These are phyloP conservation scores for Drosophila anceps DNA, from an alignment of 2,888 invertebrate genomes.

Conservation along the genomic window DNA sequence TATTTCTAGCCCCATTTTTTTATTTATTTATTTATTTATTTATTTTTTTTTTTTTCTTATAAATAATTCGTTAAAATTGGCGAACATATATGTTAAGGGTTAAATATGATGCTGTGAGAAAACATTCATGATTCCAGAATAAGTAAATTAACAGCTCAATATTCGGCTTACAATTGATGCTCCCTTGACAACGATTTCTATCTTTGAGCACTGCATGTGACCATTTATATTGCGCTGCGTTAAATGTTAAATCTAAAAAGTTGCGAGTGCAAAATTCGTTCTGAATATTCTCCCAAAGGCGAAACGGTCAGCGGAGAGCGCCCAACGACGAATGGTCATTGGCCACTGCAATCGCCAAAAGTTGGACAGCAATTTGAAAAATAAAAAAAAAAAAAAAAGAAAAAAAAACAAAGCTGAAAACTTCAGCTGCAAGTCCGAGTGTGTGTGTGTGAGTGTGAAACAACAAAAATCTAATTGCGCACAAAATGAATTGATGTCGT, in stretches of 20 bases:
- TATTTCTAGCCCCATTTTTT: no score
- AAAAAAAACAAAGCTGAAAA: slow-evolving; percentile 52
- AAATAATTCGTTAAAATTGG: no score
- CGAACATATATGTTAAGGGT: no score
- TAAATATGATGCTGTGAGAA: neutral
- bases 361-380: slow-evolving; percentile 63
- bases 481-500: slow-evolving; percentile 81
- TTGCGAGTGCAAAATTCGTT: slow-evolving; percentile 63
- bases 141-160: neutral
- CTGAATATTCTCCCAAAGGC: slow-evolving; percentile 46
- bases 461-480: slow-evolving; percentile 75
- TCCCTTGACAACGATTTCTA: slow-evolving; percentile 1
- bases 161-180: neutral
- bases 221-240: slow-evolving; percentile 1
- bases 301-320: slow-evolving; percentile 9
- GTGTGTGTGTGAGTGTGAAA: slow-evolving; percentile 45
- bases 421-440: slow-evolving; percentile 35
- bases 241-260: slow-evolving; percentile 54
- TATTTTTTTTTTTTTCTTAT: no score
- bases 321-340: slow-evolving; percentile 52
- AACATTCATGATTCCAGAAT: neutral
- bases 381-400: slow-evolving; percentile 34
- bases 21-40: no score
- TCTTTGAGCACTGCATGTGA: neutral
- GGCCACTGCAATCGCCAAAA: slow-evolving; percentile 63